A percentile compares a stretch with the other conserved stretches of the same genome.
Evolutionary conservation across 2,797 vertebrate species (phyloP).

Genomic region (Lepus townsendii): DNA sequence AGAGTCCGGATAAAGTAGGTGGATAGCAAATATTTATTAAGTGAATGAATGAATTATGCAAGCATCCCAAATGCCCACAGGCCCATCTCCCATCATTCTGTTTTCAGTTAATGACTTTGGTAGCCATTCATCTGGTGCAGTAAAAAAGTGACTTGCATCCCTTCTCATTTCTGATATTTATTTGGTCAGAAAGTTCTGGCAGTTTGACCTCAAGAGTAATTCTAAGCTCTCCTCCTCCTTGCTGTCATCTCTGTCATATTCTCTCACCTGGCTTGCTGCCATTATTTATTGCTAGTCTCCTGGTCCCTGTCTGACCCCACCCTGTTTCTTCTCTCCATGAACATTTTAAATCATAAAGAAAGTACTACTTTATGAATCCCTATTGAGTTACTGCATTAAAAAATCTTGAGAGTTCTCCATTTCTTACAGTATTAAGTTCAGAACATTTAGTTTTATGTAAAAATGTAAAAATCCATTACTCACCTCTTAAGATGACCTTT

Average conservation of each 20-base stretch:
- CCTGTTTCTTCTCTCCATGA: neutral
- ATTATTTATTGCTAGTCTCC: neutral
- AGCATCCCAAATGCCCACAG: neutral
- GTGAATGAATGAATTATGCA: conserved; percentile 30
- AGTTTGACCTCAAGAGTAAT: conserved; percentile 58
- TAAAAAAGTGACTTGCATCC: neutral
- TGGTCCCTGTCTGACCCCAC: neutral
- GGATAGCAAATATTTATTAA: conserved; percentile 78
- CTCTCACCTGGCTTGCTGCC: neutral
- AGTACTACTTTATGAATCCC: neutral
- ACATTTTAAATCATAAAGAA: neutral
- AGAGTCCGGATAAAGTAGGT: conserved; percentile 53
- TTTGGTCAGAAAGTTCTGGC: conserved; percentile 50
- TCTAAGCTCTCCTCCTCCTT: neutral
- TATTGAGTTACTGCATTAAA: neutral
- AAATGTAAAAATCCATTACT: neutral
- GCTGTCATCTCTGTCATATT: neutral
- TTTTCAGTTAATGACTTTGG: conserved; percentile 57
- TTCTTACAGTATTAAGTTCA: neutral
- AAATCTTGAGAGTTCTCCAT: neutral
- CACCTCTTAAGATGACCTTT: neutral
- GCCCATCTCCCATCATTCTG: neutral
- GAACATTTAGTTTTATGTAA: neutral
- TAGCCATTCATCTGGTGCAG: conserved; percentile 12
- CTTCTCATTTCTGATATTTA: conserved; percentile 41